phyloP scores from a whole-genome alignment of 2,888 invertebrate genomes.

The Cordilura impudica region DNA sequence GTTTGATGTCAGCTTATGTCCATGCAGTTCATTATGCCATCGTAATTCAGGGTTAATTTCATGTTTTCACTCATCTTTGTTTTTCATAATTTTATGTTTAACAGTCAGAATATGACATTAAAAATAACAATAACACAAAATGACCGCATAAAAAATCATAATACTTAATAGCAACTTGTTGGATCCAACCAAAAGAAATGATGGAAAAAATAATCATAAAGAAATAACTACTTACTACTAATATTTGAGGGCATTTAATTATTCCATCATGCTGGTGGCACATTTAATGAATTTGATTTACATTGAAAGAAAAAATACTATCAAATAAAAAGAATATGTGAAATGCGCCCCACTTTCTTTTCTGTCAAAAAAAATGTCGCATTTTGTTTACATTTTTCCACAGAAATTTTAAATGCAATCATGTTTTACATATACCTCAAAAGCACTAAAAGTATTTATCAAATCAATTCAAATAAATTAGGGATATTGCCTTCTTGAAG shows the following conservation, averaged over 20 bases:
- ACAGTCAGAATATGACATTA: constrained; percentile 41
- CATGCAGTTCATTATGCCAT: constrained; percentile 25
- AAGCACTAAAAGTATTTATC: too few relatives aligned
- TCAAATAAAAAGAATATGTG: too few relatives aligned
- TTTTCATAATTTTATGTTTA: constrained; percentile 31
- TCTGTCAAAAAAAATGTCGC: too few relatives aligned
- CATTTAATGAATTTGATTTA: background rate
- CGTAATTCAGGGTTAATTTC: constrained; percentile 40
- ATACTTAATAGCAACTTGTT: constrained; percentile 53
- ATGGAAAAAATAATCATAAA: constrained; percentile 35
- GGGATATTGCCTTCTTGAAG: too few relatives aligned
- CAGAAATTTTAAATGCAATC: too few relatives aligned
- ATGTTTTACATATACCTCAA: too few relatives aligned
- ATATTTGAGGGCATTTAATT: constrained; percentile 48
- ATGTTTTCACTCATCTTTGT: constrained; percentile 19
- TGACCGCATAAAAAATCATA: constrained; percentile 17
- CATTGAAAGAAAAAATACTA: background rate
- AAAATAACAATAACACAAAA: constrained; percentile 16
- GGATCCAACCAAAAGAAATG: constrained; percentile 32
- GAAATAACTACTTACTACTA: background rate
- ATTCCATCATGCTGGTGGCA: constrained; percentile 11
- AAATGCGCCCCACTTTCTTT: too few relatives aligned
- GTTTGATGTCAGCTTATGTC: constrained; percentile 10
- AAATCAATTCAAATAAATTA: too few relatives aligned
- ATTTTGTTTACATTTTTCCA: too few relatives aligned